phyloP scores from a whole-genome alignment of 2,888 invertebrate genomes.

The Eulithis prunata region DNA sequence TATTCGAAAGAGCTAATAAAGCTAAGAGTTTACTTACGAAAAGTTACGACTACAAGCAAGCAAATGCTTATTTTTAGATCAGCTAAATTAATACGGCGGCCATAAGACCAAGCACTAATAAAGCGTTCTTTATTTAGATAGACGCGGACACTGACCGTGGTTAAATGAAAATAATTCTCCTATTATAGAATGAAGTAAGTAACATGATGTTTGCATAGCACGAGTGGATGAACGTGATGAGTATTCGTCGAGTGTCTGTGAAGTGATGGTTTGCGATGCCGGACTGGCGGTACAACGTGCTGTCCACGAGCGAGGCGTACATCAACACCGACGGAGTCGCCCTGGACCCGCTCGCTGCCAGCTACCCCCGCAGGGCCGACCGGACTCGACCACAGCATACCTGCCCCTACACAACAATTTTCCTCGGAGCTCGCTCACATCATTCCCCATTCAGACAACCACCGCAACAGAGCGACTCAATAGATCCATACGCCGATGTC shows the following conservation, averaged over 20 bases:
- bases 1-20: conserved; percentile 7
- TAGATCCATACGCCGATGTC: conserved; percentile 73
- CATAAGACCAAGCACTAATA: conserved; percentile 40
- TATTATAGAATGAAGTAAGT: conserved; percentile 52
- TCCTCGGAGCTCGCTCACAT: conserved; percentile 67
- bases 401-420: conserved; percentile 79
- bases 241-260: conserved; percentile 50
- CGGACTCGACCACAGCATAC: conserved; percentile 77
- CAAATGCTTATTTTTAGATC: conserved; percentile 30
- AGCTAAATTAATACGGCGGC: conserved; percentile 35
- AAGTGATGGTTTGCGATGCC: conserved; percentile 80
- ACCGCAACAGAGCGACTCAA: conserved; percentile 68
- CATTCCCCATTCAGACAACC: conserved; percentile 66
- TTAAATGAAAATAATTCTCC: conserved; percentile 48
- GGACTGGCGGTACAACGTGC: conserved; percentile 83
- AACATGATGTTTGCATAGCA: conserved; percentile 36
- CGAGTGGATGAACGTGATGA: conserved; percentile 48
- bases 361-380: conserved; percentile 82
- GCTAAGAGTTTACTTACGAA: conserved; percentile 17
- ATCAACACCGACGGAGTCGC: conserved; percentile 66
- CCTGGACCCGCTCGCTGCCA: conserved; percentile 73
- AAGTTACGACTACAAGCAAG: conserved; percentile 26
- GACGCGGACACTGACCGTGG: conserved; percentile 66
- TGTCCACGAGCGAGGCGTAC: conserved; percentile 82
- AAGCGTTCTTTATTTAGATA: conserved; percentile 61